Conservation (phyloP, 2,797 vertebrate species). For the Phyllotis vaccarum region DNA sequence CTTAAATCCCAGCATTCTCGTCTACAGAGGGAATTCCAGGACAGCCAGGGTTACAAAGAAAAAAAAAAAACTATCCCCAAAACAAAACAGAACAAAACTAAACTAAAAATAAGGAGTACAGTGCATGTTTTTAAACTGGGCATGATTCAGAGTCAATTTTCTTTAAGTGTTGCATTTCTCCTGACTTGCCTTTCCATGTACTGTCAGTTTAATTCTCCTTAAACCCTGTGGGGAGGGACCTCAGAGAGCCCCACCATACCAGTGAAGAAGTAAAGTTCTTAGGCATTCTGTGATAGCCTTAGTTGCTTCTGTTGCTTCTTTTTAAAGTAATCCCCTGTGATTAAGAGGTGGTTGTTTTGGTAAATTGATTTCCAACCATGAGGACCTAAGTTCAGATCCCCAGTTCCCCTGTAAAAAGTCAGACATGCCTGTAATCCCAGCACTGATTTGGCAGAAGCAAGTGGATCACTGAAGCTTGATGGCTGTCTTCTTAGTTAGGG, state of each 20-base stretch:
- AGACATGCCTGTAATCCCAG: background rate
- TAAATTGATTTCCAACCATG: too few relatives aligned
- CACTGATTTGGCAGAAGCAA: background rate
- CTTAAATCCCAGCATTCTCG: background rate
- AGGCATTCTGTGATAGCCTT: background rate
- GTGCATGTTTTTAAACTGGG: background rate
- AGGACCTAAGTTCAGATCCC: background rate
- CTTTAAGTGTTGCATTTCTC: background rate
- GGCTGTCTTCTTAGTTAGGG: background rate
- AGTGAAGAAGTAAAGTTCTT: constrained; percentile 4
- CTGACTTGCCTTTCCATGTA: background rate
- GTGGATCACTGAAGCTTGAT: background rate
- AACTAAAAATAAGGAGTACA: background rate
- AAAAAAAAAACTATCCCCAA: too few relatives aligned
- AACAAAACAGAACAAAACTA: too few relatives aligned
- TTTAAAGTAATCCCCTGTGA: background rate
- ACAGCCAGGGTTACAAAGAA: background rate
- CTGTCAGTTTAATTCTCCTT: constrained; percentile 3
- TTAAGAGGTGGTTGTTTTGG: background rate
- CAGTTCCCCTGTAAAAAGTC: background rate
- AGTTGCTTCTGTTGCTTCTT: background rate
- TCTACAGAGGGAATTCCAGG: background rate
- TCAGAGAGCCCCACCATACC: background rate
- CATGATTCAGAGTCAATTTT: background rate
- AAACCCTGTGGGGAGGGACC: background rate